Conservation (phyloP, 1,140 invertebrate genomes). For the Colletes gigas region DNA sequence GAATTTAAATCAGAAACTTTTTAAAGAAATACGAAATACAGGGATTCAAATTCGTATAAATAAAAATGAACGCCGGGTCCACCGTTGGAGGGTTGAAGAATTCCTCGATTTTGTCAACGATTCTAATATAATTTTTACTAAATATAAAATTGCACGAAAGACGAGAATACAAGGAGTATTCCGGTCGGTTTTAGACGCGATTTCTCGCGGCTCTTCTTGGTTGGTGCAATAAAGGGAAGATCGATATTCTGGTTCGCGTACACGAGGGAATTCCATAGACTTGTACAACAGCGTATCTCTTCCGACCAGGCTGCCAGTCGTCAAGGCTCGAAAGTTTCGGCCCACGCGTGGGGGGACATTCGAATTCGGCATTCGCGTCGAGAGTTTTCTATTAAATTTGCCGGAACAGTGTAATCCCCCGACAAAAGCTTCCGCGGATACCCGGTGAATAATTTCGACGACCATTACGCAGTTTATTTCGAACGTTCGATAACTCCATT, state of each 20-base stretch:
- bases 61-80: no score
- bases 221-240: conserved; percentile 52
- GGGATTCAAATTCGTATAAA: no score
- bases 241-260: conserved; percentile 53
- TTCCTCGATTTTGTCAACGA: no score
- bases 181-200: conserved; percentile 3
- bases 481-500: neutral
- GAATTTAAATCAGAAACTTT: no score
- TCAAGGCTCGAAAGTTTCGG: conserved; percentile 31
- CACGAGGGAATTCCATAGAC: conserved; percentile 34
- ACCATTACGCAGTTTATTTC: conserved; percentile 1
- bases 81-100: no score
- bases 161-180: no score
- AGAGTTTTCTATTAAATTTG: conserved; percentile 49
- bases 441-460: conserved; percentile 16
- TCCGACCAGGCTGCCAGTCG: conserved; percentile 29
- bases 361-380: conserved; percentile 38
- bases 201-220: conserved; percentile 40
- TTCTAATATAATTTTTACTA: no score
- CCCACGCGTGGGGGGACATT: conserved; percentile 10
- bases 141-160: no score
- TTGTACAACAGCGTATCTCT: conserved; percentile 51
- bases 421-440: conserved; percentile 4
- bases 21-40: no score
- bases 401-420: conserved; percentile 23